phyloP scores from a whole-genome alignment of 2,113 vertebrate species.

The Jaculus jaculus region DNA sequence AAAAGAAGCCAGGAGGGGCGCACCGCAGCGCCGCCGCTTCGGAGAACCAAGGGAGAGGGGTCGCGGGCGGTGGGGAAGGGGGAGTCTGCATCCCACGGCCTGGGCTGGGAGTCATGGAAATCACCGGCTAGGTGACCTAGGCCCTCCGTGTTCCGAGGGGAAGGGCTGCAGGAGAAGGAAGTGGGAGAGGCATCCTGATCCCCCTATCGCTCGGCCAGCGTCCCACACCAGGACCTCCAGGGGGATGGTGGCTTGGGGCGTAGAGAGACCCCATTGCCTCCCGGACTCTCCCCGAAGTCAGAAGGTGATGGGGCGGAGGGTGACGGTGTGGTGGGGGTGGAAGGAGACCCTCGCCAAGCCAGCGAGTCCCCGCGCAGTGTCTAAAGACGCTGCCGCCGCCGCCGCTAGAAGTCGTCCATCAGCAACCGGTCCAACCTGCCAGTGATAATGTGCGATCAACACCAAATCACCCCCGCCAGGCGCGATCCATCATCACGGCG shows the following conservation, averaged over 20 bases:
- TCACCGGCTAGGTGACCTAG: background rate
- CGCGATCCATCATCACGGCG: slow-evolving; percentile 88
- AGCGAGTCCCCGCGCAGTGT: slow-evolving; percentile 63
- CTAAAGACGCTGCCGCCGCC: slow-evolving; percentile 82
- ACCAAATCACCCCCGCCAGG: slow-evolving; percentile 89
- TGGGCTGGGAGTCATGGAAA: background rate
- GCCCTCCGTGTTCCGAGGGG: background rate
- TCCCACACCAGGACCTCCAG: slow-evolving; percentile 54
- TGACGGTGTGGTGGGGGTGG: background rate
- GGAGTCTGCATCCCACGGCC: accelerated
- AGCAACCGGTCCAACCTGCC: slow-evolving; percentile 87
- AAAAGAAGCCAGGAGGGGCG: slow-evolving; percentile 69
- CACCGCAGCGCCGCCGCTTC: slow-evolving; percentile 37
- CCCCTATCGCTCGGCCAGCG: slow-evolving; percentile 46
- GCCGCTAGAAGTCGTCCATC: slow-evolving; percentile 89
- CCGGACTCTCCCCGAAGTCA: background rate
- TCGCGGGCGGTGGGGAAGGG: background rate
- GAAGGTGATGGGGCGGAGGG: background rate
- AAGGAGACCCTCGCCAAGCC: slow-evolving; percentile 62
- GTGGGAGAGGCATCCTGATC: slow-evolving; percentile 74
- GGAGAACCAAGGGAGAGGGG: background rate
- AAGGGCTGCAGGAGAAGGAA: slow-evolving; percentile 57
- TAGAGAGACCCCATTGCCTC: background rate
- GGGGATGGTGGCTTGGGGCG: background rate
- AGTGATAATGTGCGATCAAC: slow-evolving; percentile 91